Evolutionary conservation across 1,140 invertebrate species (phyloP).

Genomic region (Charaxes varanes): DNA sequence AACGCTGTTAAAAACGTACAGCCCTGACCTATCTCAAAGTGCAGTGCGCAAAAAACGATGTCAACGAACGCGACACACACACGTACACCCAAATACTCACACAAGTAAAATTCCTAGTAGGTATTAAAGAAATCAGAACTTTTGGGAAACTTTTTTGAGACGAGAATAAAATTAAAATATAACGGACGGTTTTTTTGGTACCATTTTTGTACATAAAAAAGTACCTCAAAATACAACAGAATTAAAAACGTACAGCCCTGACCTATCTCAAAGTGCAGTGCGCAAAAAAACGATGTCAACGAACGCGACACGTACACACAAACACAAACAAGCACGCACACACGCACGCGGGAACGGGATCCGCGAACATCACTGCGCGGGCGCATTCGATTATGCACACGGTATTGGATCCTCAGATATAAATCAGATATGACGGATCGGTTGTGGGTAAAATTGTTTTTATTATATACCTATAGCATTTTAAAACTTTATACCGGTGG

Average conservation of each 20-base stretch:
- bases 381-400: conserved; percentile 7
- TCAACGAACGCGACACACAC: conserved; percentile 10
- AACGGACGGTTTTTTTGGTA: no score
- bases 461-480: no score
- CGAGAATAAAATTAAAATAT: no score
- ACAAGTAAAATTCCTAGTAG: no score
- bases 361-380: conserved; percentile 2
- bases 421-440: conserved; percentile 5
- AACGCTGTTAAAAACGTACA: conserved; percentile 7
- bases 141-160: no score
- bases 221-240: no score
- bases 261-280: conserved; percentile 5
- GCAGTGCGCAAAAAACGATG: conserved; percentile 9
- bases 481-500: no score
- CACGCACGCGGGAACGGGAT: conserved; percentile 4
- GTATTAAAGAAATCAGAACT: no score
- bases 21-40: conserved; percentile 8
- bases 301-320: conserved; percentile 6
- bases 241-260: conserved; percentile 7
- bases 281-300: conserved; percentile 14
- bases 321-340: conserved; percentile 1
- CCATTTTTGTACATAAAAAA: no score
- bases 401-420: conserved; percentile 6
- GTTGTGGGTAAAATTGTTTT: no score
- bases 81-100: no score